Percentiles rank a stretch among this genome's conserved stretches.
Conservation (phyloP, 2,888 invertebrate genomes). For the Cataglyphis albicans region DNA sequence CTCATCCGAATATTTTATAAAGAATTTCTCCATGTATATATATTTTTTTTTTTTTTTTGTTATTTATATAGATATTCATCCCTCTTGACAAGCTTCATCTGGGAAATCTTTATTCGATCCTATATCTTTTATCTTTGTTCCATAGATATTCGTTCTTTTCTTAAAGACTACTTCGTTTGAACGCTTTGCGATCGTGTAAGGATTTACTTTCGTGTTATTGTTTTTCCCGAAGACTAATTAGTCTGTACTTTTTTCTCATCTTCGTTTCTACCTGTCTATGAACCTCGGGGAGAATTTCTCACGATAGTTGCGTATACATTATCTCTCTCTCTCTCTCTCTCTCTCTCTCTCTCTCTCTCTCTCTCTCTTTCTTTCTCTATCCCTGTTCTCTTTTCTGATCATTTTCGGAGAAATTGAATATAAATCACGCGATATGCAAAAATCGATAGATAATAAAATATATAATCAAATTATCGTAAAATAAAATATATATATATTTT, state of each 20-base stretch:
- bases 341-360: background rate
- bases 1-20: background rate
- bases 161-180: constrained; percentile 27
- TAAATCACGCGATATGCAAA: background rate
- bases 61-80: background rate
- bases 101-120: background rate
- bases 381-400: background rate
- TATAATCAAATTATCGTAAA: constrained; percentile 3
- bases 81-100: background rate
- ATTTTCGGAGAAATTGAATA: constrained; percentile 48
- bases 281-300: constrained; percentile 70
- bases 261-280: constrained; percentile 42
- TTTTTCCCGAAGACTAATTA: constrained; percentile 60
- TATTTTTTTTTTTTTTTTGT: background rate
- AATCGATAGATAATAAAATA: constrained; percentile 11
- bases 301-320: constrained; percentile 65
- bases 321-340: constrained; percentile 1
- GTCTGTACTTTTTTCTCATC: constrained; percentile 45
- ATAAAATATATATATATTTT: background rate
- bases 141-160: background rate
- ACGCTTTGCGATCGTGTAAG: constrained; percentile 30
- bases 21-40: background rate
- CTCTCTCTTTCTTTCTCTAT: background rate
- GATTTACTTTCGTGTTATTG: constrained; percentile 52
- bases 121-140: background rate